Evolutionary conservation across 2,113 vertebrate species (phyloP), one percentile per base, ranked within the genome.

Genomic region (Serinus canaria): DNA sequence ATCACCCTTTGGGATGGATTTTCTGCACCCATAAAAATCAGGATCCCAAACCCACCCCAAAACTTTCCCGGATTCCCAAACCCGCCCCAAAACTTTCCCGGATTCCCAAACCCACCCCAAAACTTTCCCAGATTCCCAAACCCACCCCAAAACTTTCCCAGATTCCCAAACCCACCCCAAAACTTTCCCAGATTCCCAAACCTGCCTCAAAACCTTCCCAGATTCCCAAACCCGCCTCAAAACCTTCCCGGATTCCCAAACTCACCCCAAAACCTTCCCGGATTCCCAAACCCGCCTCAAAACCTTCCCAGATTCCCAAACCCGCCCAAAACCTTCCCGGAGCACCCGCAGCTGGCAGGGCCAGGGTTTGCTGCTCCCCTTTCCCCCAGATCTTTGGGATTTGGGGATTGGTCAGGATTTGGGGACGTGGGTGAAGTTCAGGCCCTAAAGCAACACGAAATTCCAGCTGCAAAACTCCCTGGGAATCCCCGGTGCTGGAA

Each of bases 1-100:
- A 6, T 35, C 8, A 0, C 3, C 11, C 18, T 39, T 63, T 25
- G 23, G 67, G 25, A 24, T 2, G 14, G 6, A 3, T 55, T 87
- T 64, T 53, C 64, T 19, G 39, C 64, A 21, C 21, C 21, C 13
- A 12, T 4, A 22, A 15, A 19, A 58, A 62, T 10, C 17, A 23
- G 55, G 33, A 35, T 13, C 13, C 13, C 21, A n/a, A 56, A 55
- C 0, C 11, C 1, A 3, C 5, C 15, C 23, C n/a, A 13, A 16
- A 33, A 2, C 30, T 6, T 39, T 53, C 46, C 23, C 11, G 0
- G 1, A 6, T 53, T 53, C 28, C 52, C 52, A 31, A 60, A 59
- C 0, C 10, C 1, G 4, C 4, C 9, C 20, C 39, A 13, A 19
- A 33, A 2, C 30, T 3, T n/a, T 53, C 41, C 30, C 15, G 0